Conservation (phyloP, 2,888 invertebrate species). For the Autographa pulchrina region DNA sequence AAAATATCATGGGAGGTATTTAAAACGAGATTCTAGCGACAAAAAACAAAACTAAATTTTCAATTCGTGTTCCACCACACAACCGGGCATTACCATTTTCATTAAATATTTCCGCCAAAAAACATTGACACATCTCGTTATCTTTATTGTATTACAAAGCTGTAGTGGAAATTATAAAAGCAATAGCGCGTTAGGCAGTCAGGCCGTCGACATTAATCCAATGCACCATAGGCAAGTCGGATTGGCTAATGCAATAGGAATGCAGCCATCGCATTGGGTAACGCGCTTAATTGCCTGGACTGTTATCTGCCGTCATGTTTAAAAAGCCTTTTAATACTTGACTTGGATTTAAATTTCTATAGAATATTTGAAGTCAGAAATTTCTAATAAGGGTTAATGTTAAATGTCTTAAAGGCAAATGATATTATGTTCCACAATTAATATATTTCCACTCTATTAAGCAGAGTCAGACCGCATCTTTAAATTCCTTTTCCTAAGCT, state of each 20-base stretch:
- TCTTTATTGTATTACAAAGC: background rate
- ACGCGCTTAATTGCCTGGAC: slow-evolving; percentile 32
- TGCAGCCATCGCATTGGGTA: slow-evolving; percentile 39
- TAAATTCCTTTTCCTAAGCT: too few species aligned
- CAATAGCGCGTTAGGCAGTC: slow-evolving; percentile 2
- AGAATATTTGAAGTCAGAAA: background rate
- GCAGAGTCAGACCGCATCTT: too few species aligned
- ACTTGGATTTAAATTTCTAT: background rate
- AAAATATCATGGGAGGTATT: background rate
- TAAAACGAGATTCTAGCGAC: background rate
- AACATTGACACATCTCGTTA: background rate
- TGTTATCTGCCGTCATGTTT: slow-evolving; percentile 24
- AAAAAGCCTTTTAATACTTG: slow-evolving; percentile 12
- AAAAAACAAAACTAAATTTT: background rate
- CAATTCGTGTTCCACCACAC: too few species aligned
- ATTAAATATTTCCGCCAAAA: background rate
- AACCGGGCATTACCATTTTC: background rate
- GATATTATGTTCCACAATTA: too few species aligned
- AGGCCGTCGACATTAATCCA: slow-evolving; percentile 36
- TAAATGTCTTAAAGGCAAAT: too few species aligned
- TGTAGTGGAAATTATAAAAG: slow-evolving; percentile 1
- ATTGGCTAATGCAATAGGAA: slow-evolving; percentile 43
- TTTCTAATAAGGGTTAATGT: background rate
- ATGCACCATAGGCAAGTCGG: slow-evolving; percentile 32
- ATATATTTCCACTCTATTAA: too few species aligned